Percentiles rank a stretch among this genome's conserved stretches.
Evolutionary conservation across 2,797 vertebrate genomes (phyloP).

Genomic region (Limosa lapponica): DNA sequence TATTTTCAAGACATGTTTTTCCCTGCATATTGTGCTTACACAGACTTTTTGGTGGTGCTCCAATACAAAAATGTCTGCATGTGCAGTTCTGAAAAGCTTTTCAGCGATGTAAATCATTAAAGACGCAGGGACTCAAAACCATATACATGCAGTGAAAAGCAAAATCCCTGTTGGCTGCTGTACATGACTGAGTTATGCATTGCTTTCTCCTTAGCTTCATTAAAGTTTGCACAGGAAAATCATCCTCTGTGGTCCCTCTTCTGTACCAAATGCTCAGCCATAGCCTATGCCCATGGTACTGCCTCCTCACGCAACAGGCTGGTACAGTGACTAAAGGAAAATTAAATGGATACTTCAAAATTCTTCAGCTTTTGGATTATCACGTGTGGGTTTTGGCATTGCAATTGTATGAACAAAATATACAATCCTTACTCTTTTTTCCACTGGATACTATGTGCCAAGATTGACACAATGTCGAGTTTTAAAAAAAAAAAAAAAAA

Average conservation of each 20-base stretch:
- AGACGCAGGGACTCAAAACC: conserved; percentile 48
- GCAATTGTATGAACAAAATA: neutral
- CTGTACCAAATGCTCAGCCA: neutral
- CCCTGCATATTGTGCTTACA: conserved; percentile 50
- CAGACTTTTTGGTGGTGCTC: conserved; percentile 48
- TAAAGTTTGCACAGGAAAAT: conserved; percentile 29
- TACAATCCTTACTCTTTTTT: neutral
- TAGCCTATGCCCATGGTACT: neutral
- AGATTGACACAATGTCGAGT: neutral
- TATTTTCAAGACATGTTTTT: conserved; percentile 49
- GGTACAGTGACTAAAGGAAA: neutral
- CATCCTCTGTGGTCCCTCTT: neutral
- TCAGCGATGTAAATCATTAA: conserved; percentile 63
- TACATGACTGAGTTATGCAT: conserved; percentile 18
- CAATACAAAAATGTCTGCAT: conserved; percentile 48
- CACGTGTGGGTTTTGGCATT: neutral
- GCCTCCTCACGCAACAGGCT: neutral
- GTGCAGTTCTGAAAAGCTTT: conserved; percentile 67
- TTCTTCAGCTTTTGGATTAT: neutral
- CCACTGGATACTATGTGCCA: neutral
- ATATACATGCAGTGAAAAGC: conserved; percentile 28
- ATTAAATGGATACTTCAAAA: neutral
- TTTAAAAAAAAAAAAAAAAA: neutral
- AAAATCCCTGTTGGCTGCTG: conserved; percentile 34
- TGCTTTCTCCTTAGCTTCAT: conserved; percentile 29